Evolutionary conservation across 2,797 vertebrate species (phyloP).

Genomic region (Syngnathus rostellatus): DNA sequence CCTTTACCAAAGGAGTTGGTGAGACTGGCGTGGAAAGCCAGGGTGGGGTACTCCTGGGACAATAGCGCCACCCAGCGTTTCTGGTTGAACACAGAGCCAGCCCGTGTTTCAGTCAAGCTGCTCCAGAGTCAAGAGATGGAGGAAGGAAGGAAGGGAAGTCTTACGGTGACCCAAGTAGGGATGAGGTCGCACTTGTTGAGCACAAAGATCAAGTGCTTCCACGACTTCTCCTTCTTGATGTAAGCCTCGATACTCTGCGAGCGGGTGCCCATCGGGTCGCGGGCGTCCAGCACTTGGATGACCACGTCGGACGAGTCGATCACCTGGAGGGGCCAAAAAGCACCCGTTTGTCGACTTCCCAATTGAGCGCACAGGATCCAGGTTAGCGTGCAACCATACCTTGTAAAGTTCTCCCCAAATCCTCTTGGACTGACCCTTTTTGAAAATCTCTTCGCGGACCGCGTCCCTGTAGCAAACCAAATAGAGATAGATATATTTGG

Average conservation of each 20-base stretch:
- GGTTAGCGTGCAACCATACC: constrained; percentile 56
- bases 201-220: constrained; percentile 97
- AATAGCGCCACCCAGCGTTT: constrained; percentile 93
- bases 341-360: too few species aligned
- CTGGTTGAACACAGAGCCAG: constrained; percentile 49
- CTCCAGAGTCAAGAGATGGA: too few species aligned
- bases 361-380: too few species aligned
- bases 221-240: constrained; percentile 91
- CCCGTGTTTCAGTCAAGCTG: neutral
- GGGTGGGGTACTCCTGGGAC: constrained; percentile 91
- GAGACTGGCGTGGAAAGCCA: constrained; percentile 96
- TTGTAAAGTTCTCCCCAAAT: constrained; percentile 99
- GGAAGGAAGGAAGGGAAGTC: constrained; percentile 23
- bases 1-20: constrained; percentile 98
- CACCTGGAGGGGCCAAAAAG: constrained; percentile 65
- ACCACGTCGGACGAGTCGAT: constrained; percentile 96
- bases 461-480: constrained; percentile 69
- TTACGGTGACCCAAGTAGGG: constrained; percentile 95
- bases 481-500: neutral
- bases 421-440: constrained; percentile 94
- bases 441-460: constrained; percentile 90
- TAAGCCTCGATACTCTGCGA: constrained; percentile 89
- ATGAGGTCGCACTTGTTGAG: constrained; percentile 97
- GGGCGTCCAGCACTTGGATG: constrained; percentile 93
- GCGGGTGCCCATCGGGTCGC: constrained; percentile 91